Evolutionary conservation across 92 coral and sea anemone genomes (phyloP), one percentile per base, ranked within the genome.

Genomic region (Siderastrea siderea): DNA sequence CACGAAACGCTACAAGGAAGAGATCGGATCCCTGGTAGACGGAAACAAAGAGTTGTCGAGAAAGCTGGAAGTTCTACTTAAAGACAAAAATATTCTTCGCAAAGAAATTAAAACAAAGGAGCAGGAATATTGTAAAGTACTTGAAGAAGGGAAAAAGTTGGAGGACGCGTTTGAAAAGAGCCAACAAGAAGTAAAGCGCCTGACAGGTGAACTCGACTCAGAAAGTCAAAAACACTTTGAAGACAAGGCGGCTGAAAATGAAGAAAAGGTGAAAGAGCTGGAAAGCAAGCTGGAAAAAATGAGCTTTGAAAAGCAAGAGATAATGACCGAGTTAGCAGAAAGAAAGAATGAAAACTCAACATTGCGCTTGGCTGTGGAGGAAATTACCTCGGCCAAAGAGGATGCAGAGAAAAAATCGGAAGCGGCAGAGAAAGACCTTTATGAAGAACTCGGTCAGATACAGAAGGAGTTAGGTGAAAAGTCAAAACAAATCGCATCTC

Each of bases 181-280:
- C 47, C 46, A 54, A 52, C 84, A 75, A 81, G 90, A 80, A 62
- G 66, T 67, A 64, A 85, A 86, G 58, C 91, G 85, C 47, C 63
- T 64, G 17, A 74, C 74, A 15, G 83, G 62, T 9, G 87, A 81
- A 70, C 9, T 55, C 17, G 64, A 81, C 43, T 48, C 52, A 46
- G 81, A 46, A 17, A 61, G 60, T 63, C 68, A 53, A 69, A 69
- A 73, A 7, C 50, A 45, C 17, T 44, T 83, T 45, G 82, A 81
- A 44, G 93, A 89, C 49, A 71, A 85, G 77, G 49, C 89, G n/a
- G 84, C 88, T 19, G 50, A 79, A 86, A n/a, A 86, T 61, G 71
- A 88, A 44, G 76, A 87, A 55, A 85, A 86, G 49, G 67, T 93
- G 49, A 87, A 91, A 54, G 95, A 93, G 64, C 80, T 91, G 70